phyloP scores from a whole-genome alignment of 1,140 invertebrate species.

The Calephelis nemesis region DNA sequence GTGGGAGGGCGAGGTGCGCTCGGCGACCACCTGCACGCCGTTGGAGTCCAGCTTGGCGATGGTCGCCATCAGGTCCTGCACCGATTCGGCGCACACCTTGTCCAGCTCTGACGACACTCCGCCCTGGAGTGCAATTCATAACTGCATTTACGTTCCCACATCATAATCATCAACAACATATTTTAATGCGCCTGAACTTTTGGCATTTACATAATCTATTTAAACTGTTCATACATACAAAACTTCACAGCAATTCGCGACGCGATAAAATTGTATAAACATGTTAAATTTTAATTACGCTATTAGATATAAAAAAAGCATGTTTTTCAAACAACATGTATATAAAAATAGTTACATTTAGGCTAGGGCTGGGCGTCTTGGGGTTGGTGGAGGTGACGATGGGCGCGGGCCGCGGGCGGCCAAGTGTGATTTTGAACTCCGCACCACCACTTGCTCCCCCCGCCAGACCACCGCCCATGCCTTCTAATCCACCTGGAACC shows the following conservation, averaged over 20 bases:
- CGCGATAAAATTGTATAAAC: too few species aligned
- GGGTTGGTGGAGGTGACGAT: slow-evolving; percentile 89
- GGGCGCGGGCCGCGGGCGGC: slow-evolving; percentile 60
- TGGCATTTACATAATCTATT: neutral
- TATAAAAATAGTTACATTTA: slow-evolving; percentile 59
- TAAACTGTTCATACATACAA: too few species aligned
- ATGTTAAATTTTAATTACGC: too few species aligned
- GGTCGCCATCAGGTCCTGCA: slow-evolving; percentile 91
- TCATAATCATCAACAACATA: slow-evolving; percentile 6
- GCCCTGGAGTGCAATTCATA: slow-evolving; percentile 40
- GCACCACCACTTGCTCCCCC: slow-evolving; percentile 30
- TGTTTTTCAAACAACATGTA: too few species aligned
- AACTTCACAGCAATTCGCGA: too few species aligned
- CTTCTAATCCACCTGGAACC: slow-evolving; percentile 6
- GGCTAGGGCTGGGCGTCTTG: slow-evolving; percentile 88
- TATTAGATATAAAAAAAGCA: neutral
- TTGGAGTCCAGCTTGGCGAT: slow-evolving; percentile 91
- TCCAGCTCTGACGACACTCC: slow-evolving; percentile 81
- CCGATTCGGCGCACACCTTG: slow-evolving; percentile 89
- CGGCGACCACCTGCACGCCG: slow-evolving; percentile 83
- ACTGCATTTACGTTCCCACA: slow-evolving; percentile 15
- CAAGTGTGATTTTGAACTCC: slow-evolving; percentile 74
- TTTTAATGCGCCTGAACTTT: neutral
- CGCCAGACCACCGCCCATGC: slow-evolving; percentile 21
- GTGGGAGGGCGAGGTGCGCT: slow-evolving; percentile 79